These are phyloP conservation scores for Scopus umbretta DNA, from an alignment of 2,113 vertebrate genomes.

Conservation along the genomic window DNA sequence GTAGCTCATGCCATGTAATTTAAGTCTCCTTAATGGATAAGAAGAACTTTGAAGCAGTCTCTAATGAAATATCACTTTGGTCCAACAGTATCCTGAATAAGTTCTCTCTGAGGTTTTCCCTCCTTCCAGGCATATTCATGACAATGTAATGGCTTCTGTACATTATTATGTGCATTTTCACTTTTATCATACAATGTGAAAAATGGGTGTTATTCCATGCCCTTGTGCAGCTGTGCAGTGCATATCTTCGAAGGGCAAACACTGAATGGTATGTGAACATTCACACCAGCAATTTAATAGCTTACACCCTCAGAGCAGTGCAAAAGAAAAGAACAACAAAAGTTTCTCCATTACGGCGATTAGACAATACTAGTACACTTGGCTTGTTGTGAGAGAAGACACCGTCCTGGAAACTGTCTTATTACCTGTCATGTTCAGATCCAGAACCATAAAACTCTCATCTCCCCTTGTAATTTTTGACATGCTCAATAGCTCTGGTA, in stretches of 20 bases:
- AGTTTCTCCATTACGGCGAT: constrained; percentile 21
- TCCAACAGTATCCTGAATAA: constrained; percentile 30
- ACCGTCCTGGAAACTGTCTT: constrained; percentile 50
- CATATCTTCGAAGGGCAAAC: constrained; percentile 25
- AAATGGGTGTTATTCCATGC: constrained; percentile 25
- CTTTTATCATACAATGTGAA: constrained; percentile 24
- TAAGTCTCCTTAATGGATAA: constrained; percentile 12
- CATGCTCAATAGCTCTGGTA: constrained; percentile 52
- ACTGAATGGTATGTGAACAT: neutral
- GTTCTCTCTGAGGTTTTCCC: constrained; percentile 24
- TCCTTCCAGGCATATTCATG: constrained; percentile 32
- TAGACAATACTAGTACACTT: constrained; percentile 25
- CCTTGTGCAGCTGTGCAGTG: constrained; percentile 9
- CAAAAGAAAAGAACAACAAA: constrained; percentile 35
- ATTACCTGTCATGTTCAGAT: constrained; percentile 52
- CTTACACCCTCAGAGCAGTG: neutral
- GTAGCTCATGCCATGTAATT: constrained; percentile 18
- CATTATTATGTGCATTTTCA: constrained; percentile 47
- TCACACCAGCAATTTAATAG: neutral
- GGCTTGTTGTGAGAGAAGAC: constrained; percentile 31
- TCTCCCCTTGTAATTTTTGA: constrained; percentile 37
- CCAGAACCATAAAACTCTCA: constrained; percentile 57
- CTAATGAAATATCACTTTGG: constrained; percentile 48
- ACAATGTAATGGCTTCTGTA: constrained; percentile 37
- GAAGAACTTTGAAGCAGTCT: neutral